Conservation (phyloP, 2,797 vertebrate genomes). For the Myripristis jacobus region DNA sequence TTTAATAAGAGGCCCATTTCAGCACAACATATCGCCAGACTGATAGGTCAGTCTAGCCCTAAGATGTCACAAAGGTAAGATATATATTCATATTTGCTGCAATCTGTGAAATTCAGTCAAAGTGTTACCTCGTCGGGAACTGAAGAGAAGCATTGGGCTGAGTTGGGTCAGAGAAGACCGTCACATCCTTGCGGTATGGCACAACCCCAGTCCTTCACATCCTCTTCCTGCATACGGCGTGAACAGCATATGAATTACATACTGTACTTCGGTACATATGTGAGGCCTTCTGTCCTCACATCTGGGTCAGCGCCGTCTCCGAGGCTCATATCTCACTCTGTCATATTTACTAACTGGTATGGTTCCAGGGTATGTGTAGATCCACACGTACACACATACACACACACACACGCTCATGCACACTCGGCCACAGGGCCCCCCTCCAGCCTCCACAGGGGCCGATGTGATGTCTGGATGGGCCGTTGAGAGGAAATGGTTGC, state of each 20-base stretch:
- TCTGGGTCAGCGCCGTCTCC: conserved; percentile 51
- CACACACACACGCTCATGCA: conserved; percentile 10
- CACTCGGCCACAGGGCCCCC: conserved; percentile 16
- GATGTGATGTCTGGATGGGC: conserved; percentile 46
- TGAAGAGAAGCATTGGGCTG: conserved; percentile 44
- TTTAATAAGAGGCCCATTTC: conserved; percentile 10
- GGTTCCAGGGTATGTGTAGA: conserved; percentile 29
- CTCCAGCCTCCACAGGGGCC: conserved; percentile 31
- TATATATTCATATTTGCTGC: conserved; percentile 30
- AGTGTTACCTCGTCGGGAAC: conserved; percentile 11
- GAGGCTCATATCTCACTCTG: conserved; percentile 31
- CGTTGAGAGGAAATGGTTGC: conserved; percentile 32
- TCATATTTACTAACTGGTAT: conserved; percentile 50
- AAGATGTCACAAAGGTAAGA: background rate
- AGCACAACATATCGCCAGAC: conserved; percentile 11
- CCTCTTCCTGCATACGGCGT: conserved; percentile 46
- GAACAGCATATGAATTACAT: conserved; percentile 56
- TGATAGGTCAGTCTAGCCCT: conserved; percentile 6
- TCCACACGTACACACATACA: conserved; percentile 7
- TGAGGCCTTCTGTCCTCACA: conserved; percentile 59
- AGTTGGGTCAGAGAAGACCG: conserved; percentile 23
- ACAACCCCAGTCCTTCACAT: conserved; percentile 27
- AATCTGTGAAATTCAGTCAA: conserved; percentile 40
- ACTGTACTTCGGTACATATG: conserved; percentile 25
- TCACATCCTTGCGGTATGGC: conserved; percentile 51